Base-by-base conservation (phyloP, 2,797 vertebrate genomes). In the Lepus oiostolus region DNA sequence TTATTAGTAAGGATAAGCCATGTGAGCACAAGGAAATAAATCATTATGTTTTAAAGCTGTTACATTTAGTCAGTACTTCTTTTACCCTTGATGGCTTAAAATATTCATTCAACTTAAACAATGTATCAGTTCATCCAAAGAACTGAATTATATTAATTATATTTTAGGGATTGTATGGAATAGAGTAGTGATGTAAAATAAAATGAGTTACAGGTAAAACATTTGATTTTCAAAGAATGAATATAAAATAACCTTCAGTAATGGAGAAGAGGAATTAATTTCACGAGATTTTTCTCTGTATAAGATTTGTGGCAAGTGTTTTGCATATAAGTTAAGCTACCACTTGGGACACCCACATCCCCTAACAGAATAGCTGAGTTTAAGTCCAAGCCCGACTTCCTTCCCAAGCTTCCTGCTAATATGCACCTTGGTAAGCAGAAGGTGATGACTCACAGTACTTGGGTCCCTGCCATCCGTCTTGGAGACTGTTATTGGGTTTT, bases 221-320 rank as follows among this genome's bases (percentile, higher is more conserved):
- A 84, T 77, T 17, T 80, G 47, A 76, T 28, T 94, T 93, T 75
- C 17, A 72, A 91, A 94, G 83, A 58, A 21, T 21, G 19, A 58
- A 21, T 58, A 58, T 16, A 42, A 86, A 35, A 42, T 50, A 91
- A 52, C 6, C 5, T 47, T 93, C 14, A 28, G 19, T 83, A 80
- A 86, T 19, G 28, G 63, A 62, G 60, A 81, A 3, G 7, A 47
- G 28, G n/a, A 74, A 94, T n/a, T 30, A 5, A 95, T 80, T 83
- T 81, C 54, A 88, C 26, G 85, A 24, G 7, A 35, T 80, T 14
- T 14, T 79, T 75, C 14, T 90, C 35, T 71, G 8, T 47, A 47
- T 47, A 47, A 47, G 42, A 47, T 47, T 47, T 47, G 42, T 1
- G 42, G 42, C 54, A 58, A 21, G 19, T 19, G 54, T 21, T 16